phyloP scores from a whole-genome alignment of 2,797 vertebrate genomes.

The Sandelia bainsii region DNA sequence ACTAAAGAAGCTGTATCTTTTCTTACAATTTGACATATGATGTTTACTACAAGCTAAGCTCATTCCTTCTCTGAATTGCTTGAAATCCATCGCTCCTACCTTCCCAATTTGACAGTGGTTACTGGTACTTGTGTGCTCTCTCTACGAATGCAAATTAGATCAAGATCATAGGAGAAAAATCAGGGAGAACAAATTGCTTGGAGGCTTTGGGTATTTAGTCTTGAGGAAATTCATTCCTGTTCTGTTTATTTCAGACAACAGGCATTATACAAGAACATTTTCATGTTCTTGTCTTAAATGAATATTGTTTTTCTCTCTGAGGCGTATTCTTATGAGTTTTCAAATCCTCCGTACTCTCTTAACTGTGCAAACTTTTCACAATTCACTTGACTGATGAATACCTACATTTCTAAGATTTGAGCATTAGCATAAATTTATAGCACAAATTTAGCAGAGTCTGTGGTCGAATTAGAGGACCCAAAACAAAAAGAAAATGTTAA shows the following conservation, averaged over 20 bases:
- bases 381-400: too few relatives aligned
- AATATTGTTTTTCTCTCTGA: too few relatives aligned
- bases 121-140: too few relatives aligned
- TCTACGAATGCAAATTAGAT: background rate
- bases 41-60: background rate
- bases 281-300: background rate
- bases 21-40: background rate
- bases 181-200: background rate
- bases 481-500: too few relatives aligned
- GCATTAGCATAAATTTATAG: too few relatives aligned
- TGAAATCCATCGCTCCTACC: background rate
- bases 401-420: too few relatives aligned
- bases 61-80: background rate
- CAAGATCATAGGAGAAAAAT: background rate
- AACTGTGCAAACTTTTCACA: too few relatives aligned
- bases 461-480: too few relatives aligned
- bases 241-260: constrained; percentile 3
- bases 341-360: too few relatives aligned
- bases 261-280: background rate
- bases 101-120: background rate
- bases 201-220: constrained; percentile 2
- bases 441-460: too few relatives aligned
- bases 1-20: background rate
- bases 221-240: background rate
- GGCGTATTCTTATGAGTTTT: too few relatives aligned